These are phyloP conservation scores for Datnioides undecimradiatus DNA, from an alignment of 2,113 vertebrate species.

Conservation along the genomic window DNA sequence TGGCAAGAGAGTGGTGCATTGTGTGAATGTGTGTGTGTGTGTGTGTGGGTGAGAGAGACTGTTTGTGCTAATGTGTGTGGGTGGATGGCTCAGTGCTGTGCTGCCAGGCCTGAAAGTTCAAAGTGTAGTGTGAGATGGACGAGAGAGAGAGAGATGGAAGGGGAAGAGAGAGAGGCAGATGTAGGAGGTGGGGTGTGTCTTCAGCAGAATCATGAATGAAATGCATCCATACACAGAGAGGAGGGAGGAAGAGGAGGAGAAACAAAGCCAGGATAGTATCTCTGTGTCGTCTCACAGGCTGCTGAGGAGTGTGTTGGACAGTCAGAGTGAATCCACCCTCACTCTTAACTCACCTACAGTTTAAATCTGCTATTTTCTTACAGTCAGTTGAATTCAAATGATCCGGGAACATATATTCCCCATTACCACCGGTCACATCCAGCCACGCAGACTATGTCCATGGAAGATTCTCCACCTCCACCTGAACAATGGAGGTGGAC, in stretches of 20 bases:
- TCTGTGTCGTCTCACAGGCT: neutral
- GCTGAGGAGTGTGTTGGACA: too few species aligned
- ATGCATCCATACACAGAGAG: conserved; percentile 16
- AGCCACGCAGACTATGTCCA: too few species aligned
- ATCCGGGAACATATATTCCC: too few species aligned
- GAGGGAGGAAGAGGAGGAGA: neutral
- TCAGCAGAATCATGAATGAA: conserved; percentile 32
- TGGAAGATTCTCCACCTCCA: too few species aligned
- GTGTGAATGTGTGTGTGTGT: neutral
- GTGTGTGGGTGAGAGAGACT: neutral
- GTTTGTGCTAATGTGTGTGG: conserved; percentile 21
- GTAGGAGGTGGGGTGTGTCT: neutral
- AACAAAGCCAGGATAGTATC: neutral
- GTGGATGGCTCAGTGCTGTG: conserved; percentile 24
- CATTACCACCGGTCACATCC: too few species aligned
- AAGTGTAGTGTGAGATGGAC: conserved; percentile 20
- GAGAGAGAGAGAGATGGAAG: neutral
- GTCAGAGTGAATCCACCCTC: neutral
- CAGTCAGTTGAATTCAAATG: neutral
- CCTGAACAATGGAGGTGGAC: too few species aligned
- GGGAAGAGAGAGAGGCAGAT: neutral
- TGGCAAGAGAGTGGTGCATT: too few species aligned
- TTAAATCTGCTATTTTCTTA: neutral
- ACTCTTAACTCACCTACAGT: too few species aligned
- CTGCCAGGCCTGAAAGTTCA: conserved; percentile 32